These are phyloP conservation scores for Lipotes vexillifer DNA, from an alignment of 2,113 vertebrate species.

Conservation along the genomic window DNA sequence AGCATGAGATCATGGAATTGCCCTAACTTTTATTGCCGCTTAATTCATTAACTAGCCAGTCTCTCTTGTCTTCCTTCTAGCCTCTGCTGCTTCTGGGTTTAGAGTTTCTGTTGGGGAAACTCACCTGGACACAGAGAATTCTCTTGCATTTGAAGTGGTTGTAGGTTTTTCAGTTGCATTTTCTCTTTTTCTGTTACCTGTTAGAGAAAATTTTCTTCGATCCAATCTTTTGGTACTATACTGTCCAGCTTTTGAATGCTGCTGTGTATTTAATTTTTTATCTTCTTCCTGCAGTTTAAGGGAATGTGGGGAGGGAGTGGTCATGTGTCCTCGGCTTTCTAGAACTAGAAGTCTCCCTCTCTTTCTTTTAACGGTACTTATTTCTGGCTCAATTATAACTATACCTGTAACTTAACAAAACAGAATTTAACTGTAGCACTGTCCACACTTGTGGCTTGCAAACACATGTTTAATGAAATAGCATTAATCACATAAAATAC, in stretches of 20 bases:
- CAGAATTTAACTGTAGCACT: not conserved
- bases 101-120: not conserved
- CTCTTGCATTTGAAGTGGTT: not conserved
- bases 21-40: not conserved
- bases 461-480: not conserved
- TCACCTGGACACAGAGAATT: not conserved
- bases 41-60: not conserved
- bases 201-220: not conserved
- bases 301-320: not conserved
- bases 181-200: not conserved
- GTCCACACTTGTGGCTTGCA: not conserved
- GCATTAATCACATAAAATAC: not conserved
- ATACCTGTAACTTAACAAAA: not conserved
- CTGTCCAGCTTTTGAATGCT: not conserved
- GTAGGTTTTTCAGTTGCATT: not conserved
- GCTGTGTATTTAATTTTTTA: not conserved
- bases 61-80: not conserved
- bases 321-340: not conserved
- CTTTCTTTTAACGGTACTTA: not conserved
- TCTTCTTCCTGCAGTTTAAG: not conserved
- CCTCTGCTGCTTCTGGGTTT: not conserved
- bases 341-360: not conserved
- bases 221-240: not conserved
- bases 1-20: not conserved
- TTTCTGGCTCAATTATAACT: not conserved